phyloP scores from a whole-genome alignment of 2,113 vertebrate genomes.

The Tachysurus vachellii region DNA sequence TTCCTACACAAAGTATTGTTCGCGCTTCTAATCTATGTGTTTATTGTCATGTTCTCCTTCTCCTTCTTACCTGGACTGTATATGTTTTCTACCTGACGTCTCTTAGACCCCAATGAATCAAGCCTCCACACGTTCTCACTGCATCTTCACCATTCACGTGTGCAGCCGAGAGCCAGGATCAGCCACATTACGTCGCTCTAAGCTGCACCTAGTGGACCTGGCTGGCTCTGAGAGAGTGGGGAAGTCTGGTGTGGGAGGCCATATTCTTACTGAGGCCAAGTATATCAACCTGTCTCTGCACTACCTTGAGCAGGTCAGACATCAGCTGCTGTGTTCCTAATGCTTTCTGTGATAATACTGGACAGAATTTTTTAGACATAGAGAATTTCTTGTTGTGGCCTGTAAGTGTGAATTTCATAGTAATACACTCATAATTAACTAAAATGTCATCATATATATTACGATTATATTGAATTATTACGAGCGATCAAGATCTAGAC shows the following conservation, averaged over 20 bases:
- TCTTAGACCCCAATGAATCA: slow-evolving; percentile 94
- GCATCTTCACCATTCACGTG: slow-evolving; percentile 93
- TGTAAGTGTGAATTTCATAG: neutral
- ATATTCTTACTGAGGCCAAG: slow-evolving; percentile 91
- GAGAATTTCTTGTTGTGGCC: neutral
- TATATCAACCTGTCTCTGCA: slow-evolving; percentile 96
- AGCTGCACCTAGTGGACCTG: slow-evolving; percentile 93
- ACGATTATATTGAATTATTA: no score
- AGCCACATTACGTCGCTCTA: slow-evolving; percentile 81
- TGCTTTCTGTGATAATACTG: neutral
- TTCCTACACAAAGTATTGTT: neutral
- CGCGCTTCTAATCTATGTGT: neutral
- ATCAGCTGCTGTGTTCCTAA: neutral
- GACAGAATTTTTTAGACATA: neutral
- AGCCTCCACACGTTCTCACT: slow-evolving; percentile 95
- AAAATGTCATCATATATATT: no score
- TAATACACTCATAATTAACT: neutral
- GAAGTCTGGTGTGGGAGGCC: slow-evolving; percentile 88
- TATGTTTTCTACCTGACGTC: slow-evolving; percentile 35
- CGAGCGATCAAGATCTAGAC: no score
- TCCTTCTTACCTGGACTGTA: slow-evolving; percentile 29
- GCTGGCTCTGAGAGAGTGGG: slow-evolving; percentile 92
- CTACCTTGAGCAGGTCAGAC: slow-evolving; percentile 90
- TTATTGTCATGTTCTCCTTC: neutral
- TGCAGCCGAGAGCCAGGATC: slow-evolving; percentile 89